phyloP scores from a whole-genome alignment of 2,113 vertebrate species.

The Entomyzon cyanotis region DNA sequence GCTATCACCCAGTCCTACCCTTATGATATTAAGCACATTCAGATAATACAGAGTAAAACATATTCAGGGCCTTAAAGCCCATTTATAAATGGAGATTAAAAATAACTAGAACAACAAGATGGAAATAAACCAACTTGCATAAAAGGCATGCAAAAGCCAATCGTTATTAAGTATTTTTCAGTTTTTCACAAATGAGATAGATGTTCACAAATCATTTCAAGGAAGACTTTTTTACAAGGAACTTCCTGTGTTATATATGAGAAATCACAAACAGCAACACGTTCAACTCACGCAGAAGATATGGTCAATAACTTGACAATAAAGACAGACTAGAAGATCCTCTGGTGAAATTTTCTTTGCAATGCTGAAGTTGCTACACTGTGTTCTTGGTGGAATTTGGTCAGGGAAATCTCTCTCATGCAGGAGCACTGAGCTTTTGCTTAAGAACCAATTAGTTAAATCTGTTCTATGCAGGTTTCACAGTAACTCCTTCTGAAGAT shows the following conservation, averaged over 20 bases:
- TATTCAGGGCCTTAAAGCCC: background rate
- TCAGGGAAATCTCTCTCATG: background rate
- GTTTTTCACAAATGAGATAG: background rate
- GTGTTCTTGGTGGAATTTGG: background rate
- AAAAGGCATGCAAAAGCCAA: background rate
- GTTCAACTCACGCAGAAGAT: background rate
- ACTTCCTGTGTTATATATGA: rapidly evolving
- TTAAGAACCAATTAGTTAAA: background rate
- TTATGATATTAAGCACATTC: background rate
- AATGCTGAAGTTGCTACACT: background rate
- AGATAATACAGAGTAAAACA: background rate
- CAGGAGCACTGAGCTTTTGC: background rate
- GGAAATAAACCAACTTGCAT: background rate
- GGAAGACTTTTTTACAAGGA: background rate
- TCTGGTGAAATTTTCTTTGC: background rate
- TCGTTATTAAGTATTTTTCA: background rate
- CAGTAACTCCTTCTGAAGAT: background rate
- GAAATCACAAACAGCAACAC: background rate
- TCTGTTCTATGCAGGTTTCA: background rate
- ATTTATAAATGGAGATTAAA: background rate
- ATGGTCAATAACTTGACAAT: background rate
- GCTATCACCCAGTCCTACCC: background rate
- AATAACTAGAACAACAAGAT: background rate
- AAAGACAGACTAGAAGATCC: background rate
- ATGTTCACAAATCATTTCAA: background rate